Evolutionary conservation across 2,797 vertebrate genomes (phyloP), one percentile per base, ranked within the genome.

Genomic region (Hyperoplus immaculatus): DNA sequence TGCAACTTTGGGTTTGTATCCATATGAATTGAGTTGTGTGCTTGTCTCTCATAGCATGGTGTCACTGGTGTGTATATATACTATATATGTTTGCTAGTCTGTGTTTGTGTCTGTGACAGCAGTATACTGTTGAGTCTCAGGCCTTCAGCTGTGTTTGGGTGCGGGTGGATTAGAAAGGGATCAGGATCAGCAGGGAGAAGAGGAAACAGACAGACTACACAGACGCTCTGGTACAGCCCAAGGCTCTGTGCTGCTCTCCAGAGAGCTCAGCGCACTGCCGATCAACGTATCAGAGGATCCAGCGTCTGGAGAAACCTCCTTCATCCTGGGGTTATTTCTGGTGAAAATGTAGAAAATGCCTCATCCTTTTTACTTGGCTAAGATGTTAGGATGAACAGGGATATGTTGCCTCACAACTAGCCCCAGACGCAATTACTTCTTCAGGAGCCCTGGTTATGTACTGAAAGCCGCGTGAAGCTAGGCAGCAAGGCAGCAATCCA

Each of bases 161-260:
- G 82, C 42, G 14, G 71, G 65, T 89, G 77, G 78, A 86, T 92
- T 83, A 87, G 81, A 90, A 87, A 86, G 43, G 69, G 63, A 75
- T 86, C 65, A 72, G 78, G 59, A 88, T 74, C 72, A 84, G 69
- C 74, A 68, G 69, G 75, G 80, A 92, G 75, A 72, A 46, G 71
- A 80, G 53, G 61, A 76, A 85, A 69, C 72, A 77, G 74, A 83
- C 77, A 84, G 67, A 87, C 78, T 62, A 81, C 66, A 83, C 76
- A 68, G 69, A 47, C 81, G 72, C 72, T 83, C 62, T 80, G 69
- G 63, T 73, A 60, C 80, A 82, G 82, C 86, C 73, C 51, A 80
- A 39, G 75, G 82, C 69, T 87, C 75, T 71, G 38, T 12, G 68
- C 64, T 84, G 42, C 75, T 86, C 90, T 81, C 80, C 63, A 59